These are phyloP conservation scores for Dendrolimus punctatus DNA, from an alignment of 1,140 invertebrate genomes.

Conservation along the genomic window DNA sequence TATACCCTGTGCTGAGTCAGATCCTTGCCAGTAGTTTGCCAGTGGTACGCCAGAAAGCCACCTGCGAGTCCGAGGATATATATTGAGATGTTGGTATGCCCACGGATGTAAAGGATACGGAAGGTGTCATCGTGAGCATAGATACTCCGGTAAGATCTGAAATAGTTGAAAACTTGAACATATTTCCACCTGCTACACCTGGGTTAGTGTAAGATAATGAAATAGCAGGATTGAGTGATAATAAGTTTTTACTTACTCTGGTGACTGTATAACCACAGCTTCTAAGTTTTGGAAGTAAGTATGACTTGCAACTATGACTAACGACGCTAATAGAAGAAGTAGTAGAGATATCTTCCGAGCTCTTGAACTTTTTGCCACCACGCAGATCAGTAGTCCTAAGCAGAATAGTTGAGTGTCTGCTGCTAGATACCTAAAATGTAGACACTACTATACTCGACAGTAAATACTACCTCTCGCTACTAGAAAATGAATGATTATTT, in stretches of 20 bases:
- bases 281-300: slow-evolving; percentile 50
- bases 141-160: slow-evolving; percentile 39
- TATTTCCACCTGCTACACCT: background rate
- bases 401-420: slow-evolving; percentile 47
- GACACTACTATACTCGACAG: background rate
- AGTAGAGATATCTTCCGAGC: slow-evolving; percentile 22
- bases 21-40: slow-evolving; percentile 42
- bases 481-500: too few species aligned
- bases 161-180: slow-evolving; percentile 8
- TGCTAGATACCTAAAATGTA: slow-evolving; percentile 49
- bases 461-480: too few species aligned
- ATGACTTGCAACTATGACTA: slow-evolving; percentile 32
- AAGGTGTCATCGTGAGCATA: slow-evolving; percentile 45
- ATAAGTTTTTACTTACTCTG: slow-evolving; percentile 46
- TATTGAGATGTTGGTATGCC: slow-evolving; percentile 52
- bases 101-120: slow-evolving; percentile 41
- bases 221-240: background rate
- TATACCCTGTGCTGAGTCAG: slow-evolving; percentile 40
- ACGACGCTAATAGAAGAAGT: slow-evolving; percentile 23
- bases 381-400: slow-evolving; percentile 36
- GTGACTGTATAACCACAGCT: slow-evolving; percentile 41
- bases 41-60: slow-evolving; percentile 46
- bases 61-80: slow-evolving; percentile 49
- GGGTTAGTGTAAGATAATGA: too few species aligned
- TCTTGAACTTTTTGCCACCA: slow-evolving; percentile 25